phyloP scores from a whole-genome alignment of 2,113 vertebrate species.

The Myrmecobius fasciatus region DNA sequence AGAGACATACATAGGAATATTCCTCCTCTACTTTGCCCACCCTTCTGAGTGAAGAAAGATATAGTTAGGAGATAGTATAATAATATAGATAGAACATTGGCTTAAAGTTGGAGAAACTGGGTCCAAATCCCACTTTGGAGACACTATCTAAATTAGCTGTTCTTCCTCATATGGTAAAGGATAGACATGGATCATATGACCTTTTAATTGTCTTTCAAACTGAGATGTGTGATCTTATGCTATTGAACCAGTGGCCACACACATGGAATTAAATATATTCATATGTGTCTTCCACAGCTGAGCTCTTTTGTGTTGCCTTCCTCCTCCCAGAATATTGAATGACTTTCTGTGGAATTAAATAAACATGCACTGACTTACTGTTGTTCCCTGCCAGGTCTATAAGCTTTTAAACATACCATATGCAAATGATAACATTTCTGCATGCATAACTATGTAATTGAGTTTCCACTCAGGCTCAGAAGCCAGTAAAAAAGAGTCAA shows the following conservation, averaged over 20 bases:
- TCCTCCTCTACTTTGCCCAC: not conserved
- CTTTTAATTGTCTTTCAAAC: not conserved
- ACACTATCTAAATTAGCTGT: not conserved
- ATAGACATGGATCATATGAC: not conserved
- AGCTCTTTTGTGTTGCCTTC: slow-evolving; percentile 39
- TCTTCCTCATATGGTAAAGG: not conserved
- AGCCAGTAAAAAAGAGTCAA: slow-evolving; percentile 1
- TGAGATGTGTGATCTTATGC: slow-evolving; percentile 3
- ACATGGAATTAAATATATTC: slow-evolving; percentile 54
- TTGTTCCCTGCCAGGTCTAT: slow-evolving; percentile 18
- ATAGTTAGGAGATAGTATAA: not conserved
- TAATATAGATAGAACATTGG: not conserved
- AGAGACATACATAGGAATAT: not conserved
- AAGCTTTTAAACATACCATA: slow-evolving; percentile 27
- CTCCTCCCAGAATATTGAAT: slow-evolving; percentile 49
- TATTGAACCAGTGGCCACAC: slow-evolving; percentile 43
- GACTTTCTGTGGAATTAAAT: slow-evolving; percentile 52
- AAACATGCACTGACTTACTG: slow-evolving; percentile 39
- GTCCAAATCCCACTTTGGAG: not conserved
- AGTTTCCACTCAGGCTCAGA: rapidly evolving
- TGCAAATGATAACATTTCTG: slow-evolving; percentile 16
- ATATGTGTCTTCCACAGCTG: slow-evolving; percentile 44
- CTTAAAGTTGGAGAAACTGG: not conserved
- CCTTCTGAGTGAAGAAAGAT: not conserved
- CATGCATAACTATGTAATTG: slow-evolving; percentile 13